Percentiles rank a stretch among this genome's conserved stretches.
phyloP scores from a whole-genome alignment of 2,113 vertebrate species.

The Phodopus roborovskii region DNA sequence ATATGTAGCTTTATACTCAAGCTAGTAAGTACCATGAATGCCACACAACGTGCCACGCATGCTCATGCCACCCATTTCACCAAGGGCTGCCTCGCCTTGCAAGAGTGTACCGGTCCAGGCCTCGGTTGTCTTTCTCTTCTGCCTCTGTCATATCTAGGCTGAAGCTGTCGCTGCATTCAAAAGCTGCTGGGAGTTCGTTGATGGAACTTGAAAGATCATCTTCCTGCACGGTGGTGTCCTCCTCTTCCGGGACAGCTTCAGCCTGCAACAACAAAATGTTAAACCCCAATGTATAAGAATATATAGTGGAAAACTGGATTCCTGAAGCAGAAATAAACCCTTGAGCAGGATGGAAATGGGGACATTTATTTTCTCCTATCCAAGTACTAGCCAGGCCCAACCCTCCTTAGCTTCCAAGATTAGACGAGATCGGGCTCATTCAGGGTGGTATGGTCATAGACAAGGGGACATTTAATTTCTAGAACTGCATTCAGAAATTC shows the following conservation, averaged over 20 bases:
- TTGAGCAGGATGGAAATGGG: background rate
- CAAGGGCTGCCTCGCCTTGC: slow-evolving; percentile 87
- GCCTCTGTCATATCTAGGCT: slow-evolving; percentile 89
- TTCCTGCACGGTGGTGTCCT: slow-evolving; percentile 88
- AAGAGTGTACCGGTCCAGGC: slow-evolving; percentile 88
- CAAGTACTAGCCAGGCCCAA: too few relatives aligned
- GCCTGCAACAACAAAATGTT: slow-evolving; percentile 79
- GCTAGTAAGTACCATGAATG: too few relatives aligned
- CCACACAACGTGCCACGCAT: rapidly evolving
- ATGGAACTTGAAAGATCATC: slow-evolving; percentile 91
- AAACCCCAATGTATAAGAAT: background rate
- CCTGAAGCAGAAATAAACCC: background rate
- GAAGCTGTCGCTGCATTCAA: slow-evolving; percentile 89
- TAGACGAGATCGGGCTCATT: too few relatives aligned
- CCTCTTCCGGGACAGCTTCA: slow-evolving; percentile 88
- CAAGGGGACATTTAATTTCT: background rate
- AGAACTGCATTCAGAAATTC: background rate
- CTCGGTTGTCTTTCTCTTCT: slow-evolving; percentile 88
- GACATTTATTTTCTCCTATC: background rate
- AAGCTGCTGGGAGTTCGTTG: slow-evolving; percentile 90
- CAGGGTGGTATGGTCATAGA: too few relatives aligned
- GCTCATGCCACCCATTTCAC: background rate
- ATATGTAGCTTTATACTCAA: background rate
- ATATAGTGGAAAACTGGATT: background rate
- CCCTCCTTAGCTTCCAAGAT: too few relatives aligned